These are phyloP conservation scores for Cebus imitator DNA, from an alignment of 2,113 vertebrate genomes.

Conservation along the genomic window DNA sequence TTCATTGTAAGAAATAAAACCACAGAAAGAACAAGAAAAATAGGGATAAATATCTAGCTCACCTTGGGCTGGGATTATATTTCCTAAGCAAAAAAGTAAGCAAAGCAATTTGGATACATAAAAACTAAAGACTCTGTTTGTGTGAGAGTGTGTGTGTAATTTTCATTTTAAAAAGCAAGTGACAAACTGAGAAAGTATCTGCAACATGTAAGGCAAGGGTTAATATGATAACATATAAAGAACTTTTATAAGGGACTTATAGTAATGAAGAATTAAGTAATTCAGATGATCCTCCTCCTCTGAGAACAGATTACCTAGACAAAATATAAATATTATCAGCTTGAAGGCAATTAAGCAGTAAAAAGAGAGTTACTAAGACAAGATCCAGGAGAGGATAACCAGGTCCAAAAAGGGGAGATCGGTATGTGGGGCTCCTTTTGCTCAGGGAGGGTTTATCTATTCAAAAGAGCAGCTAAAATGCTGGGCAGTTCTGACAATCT, in stretches of 20 bases:
- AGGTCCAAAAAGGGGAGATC: background rate
- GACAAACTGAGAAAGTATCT: background rate
- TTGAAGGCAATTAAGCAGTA: background rate
- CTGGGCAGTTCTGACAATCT: background rate
- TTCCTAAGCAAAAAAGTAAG: background rate
- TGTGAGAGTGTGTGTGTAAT: no score
- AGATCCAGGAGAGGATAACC: background rate
- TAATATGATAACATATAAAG: background rate
- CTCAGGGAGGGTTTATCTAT: background rate
- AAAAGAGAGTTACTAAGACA: background rate
- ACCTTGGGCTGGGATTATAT: background rate
- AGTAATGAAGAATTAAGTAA: background rate
- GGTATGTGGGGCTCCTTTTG: background rate
- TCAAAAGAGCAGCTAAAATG: background rate
- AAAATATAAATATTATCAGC: background rate
- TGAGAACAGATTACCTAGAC: background rate
- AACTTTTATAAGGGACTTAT: background rate
- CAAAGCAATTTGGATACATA: background rate
- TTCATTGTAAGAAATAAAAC: background rate
- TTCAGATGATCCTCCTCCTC: background rate
- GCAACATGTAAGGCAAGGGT: background rate
- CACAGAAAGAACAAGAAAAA: background rate
- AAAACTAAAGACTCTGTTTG: background rate
- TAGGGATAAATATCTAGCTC: background rate
- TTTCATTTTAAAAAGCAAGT: background rate